A percentile compares a stretch with the other conserved stretches of the same genome.
Conservation (phyloP, 2,888 invertebrate genomes). For the Invenusta paracnida region DNA sequence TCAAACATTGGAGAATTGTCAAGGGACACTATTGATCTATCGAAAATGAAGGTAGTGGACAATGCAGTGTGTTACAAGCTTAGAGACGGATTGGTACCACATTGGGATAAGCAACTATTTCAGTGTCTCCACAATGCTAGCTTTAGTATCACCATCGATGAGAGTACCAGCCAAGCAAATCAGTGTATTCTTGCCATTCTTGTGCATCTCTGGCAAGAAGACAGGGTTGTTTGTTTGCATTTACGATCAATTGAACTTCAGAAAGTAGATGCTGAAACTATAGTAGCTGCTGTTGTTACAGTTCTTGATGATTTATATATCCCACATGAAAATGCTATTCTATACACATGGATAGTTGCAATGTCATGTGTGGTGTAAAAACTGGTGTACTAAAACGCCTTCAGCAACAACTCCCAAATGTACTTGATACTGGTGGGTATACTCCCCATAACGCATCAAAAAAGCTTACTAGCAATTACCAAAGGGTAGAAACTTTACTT, state of each 20-base stretch:
- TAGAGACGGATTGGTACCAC: neutral
- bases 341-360: slow-evolving; percentile 23
- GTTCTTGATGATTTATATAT: neutral
- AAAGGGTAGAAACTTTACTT: neutral
- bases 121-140: neutral
- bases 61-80: neutral
- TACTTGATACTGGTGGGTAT: neutral
- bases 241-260: neutral
- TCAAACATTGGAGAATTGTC: no score
- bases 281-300: neutral
- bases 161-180: slow-evolving; percentile 4
- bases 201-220: neutral
- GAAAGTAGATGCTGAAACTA: slow-evolving; percentile 19
- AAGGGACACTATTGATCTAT: no score
- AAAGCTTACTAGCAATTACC: neutral
- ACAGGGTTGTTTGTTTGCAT: neutral
- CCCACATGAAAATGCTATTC: neutral
- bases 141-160: slow-evolving; percentile 13
- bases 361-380: neutral
- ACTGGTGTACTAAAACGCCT: neutral
- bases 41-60: no score
- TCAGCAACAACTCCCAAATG: neutral
- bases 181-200: neutral
- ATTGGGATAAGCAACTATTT: slow-evolving; percentile 8
- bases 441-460: slow-evolving; percentile 9